These are phyloP conservation scores for Phenganax subtilis DNA, from an alignment of 92 coral and sea anemone species.

Conservation along the genomic window DNA sequence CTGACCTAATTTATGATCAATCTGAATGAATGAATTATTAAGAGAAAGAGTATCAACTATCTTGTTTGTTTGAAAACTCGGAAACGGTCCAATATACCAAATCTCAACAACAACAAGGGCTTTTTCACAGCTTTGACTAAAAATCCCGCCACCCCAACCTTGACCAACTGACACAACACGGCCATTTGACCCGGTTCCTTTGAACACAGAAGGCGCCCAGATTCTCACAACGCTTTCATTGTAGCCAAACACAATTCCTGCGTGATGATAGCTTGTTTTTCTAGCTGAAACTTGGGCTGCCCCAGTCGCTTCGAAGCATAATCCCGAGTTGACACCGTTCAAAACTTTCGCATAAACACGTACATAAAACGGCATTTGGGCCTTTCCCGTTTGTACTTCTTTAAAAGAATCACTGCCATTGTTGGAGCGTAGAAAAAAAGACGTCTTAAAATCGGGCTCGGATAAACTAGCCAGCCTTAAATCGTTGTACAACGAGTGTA, in stretches of 20 bases:
- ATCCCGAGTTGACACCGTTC: constrained; percentile 55
- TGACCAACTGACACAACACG: constrained; percentile 68
- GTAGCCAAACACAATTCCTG: constrained; percentile 90
- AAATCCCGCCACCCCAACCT: constrained; percentile 82
- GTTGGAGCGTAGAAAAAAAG: constrained; percentile 70
- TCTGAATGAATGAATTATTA: constrained; percentile 40
- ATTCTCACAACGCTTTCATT: constrained; percentile 70
- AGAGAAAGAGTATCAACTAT: constrained; percentile 50
- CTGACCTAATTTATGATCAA: constrained; percentile 70
- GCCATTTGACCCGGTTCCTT: constrained; percentile 51
- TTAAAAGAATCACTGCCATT: constrained; percentile 68
- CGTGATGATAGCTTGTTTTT: constrained; percentile 53
- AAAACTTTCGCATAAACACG: constrained; percentile 82
- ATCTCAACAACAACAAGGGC: constrained; percentile 81
- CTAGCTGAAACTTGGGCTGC: constrained; percentile 72
- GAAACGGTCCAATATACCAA: constrained; percentile 81
- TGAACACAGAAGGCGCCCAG: constrained; percentile 80
- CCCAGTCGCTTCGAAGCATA: constrained; percentile 85
- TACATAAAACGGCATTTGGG: constrained; percentile 75
- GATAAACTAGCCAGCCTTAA: constrained; percentile 74
- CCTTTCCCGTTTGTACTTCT: constrained; percentile 78
- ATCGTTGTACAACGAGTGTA: constrained; percentile 47
- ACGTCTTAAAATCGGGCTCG: constrained; percentile 70
- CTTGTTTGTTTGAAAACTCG: constrained; percentile 72
- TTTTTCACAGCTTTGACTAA: constrained; percentile 50